Conservation (phyloP, 2,888 invertebrate species). For the Zootermopsis nevadensis region DNA sequence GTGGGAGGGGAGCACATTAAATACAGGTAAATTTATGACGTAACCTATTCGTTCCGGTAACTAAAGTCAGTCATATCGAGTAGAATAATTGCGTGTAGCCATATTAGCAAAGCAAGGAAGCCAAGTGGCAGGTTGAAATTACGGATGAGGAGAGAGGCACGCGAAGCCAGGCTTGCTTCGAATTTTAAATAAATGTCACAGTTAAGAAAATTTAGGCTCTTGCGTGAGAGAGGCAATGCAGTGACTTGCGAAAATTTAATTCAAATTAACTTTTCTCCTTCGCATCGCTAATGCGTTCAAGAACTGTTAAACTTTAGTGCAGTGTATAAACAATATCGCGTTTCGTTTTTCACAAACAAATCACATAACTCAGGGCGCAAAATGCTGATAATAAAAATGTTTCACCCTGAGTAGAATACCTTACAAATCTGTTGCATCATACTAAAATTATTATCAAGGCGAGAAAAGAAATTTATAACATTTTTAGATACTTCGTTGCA, state of each 20-base stretch:
- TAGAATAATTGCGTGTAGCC: conserved; percentile 20
- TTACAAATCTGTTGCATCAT: neutral
- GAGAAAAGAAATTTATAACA: neutral
- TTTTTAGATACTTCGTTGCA: neutral
- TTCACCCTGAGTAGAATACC: neutral
- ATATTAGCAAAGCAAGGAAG: conserved; percentile 10
- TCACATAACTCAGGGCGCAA: neutral
- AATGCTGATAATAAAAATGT: neutral
- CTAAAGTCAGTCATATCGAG: conserved; percentile 22
- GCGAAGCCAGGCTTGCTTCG: neutral
- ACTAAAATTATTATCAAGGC: too few species aligned
- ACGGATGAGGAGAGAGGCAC: neutral
- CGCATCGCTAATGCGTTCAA: neutral
- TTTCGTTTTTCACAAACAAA: neutral
- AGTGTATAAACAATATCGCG: conserved; percentile 3
- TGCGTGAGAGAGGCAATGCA: neutral
- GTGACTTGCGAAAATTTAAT: conserved; percentile 9
- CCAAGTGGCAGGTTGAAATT: conserved; percentile 35
- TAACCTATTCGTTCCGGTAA: neutral
- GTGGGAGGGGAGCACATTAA: neutral
- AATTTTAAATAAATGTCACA: conserved; percentile 32
- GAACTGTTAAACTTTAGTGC: conserved; percentile 30
- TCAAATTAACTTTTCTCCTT: conserved; percentile 2
- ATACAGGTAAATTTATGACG: conserved; percentile 38
- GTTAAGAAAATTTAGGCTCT: conserved; percentile 29